Conservation (phyloP, 2,888 invertebrate species). For the Coelinius sp. region DNA sequence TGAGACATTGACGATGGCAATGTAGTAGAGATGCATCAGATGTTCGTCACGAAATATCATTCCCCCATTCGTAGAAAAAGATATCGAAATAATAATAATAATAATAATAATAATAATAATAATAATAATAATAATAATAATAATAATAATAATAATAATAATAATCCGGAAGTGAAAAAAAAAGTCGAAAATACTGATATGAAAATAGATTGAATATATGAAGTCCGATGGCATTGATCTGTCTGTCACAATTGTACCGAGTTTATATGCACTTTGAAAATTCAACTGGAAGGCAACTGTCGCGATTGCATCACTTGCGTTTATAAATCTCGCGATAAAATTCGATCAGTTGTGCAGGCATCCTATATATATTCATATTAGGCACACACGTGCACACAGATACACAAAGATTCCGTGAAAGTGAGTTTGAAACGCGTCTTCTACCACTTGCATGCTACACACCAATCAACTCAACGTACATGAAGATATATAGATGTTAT, state of each 20-base stretch:
- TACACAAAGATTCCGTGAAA: slow-evolving; percentile 28
- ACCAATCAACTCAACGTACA: neutral
- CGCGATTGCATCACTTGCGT: slow-evolving; percentile 23
- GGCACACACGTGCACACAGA: slow-evolving; percentile 18
- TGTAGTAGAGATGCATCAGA: neutral
- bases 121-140: too few species aligned
- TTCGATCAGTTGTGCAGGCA: slow-evolving; percentile 40
- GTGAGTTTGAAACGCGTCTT: slow-evolving; percentile 23
- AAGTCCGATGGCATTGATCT: slow-evolving; percentile 2
- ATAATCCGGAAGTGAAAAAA: neutral
- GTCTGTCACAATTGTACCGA: neutral
- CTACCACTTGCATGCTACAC: slow-evolving; percentile 15
- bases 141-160: neutral
- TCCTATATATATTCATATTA: slow-evolving; percentile 23
- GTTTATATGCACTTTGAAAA: slow-evolving; percentile 23
- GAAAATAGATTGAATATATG: slow-evolving; percentile 13
- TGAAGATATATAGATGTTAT: slow-evolving; percentile 14
- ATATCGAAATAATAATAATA: too few species aligned
- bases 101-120: too few species aligned
- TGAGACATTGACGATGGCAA: slow-evolving; percentile 20
- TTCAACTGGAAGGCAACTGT: neutral
- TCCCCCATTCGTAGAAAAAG: too few species aligned
- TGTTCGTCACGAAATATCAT: too few species aligned
- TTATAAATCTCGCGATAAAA: slow-evolving; percentile 45
- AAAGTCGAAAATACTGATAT: neutral